Conservation (phyloP, 2,888 invertebrate genomes). For the Hypolimnas misippus region DNA sequence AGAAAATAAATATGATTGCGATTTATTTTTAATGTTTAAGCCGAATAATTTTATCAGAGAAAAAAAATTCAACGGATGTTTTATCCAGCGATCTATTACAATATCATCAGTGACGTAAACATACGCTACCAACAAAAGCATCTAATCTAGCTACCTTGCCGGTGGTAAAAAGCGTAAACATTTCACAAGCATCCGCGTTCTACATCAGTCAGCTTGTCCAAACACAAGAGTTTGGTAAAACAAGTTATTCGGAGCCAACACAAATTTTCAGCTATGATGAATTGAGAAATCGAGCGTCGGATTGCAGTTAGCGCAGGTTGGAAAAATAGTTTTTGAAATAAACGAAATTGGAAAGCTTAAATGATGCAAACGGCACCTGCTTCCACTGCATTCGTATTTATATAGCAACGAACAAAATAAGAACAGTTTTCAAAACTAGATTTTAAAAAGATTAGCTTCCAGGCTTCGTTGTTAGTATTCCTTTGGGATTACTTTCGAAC, state of each 20-base stretch:
- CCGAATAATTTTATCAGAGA: neutral
- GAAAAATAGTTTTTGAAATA: slow-evolving; percentile 4
- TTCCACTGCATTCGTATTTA: neutral
- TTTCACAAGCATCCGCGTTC: slow-evolving; percentile 54
- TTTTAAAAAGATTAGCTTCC: slow-evolving; percentile 2
- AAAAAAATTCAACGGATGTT: slow-evolving; percentile 16
- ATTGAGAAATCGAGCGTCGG: slow-evolving; percentile 28
- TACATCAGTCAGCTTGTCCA: slow-evolving; percentile 63
- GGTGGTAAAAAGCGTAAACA: slow-evolving; percentile 58
- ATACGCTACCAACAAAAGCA: slow-evolving; percentile 17
- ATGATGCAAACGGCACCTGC: slow-evolving; percentile 11
- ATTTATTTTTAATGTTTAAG: neutral
- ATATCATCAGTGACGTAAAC: slow-evolving; percentile 14
- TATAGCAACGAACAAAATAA: neutral
- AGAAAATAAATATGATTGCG: neutral
- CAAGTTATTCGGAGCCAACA: slow-evolving; percentile 25
- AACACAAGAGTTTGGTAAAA: slow-evolving; percentile 49
- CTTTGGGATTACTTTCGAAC: no score
- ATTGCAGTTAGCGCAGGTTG: slow-evolving; percentile 18
- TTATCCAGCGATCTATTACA: slow-evolving; percentile 11
- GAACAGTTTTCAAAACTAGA: neutral
- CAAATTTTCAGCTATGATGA: slow-evolving; percentile 43
- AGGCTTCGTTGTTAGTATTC: neutral
- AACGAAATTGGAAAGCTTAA: slow-evolving; percentile 15
- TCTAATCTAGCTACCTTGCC: slow-evolving; percentile 35